phyloP scores from a whole-genome alignment of 2,797 vertebrate species.

The Cottoperca gobio region DNA sequence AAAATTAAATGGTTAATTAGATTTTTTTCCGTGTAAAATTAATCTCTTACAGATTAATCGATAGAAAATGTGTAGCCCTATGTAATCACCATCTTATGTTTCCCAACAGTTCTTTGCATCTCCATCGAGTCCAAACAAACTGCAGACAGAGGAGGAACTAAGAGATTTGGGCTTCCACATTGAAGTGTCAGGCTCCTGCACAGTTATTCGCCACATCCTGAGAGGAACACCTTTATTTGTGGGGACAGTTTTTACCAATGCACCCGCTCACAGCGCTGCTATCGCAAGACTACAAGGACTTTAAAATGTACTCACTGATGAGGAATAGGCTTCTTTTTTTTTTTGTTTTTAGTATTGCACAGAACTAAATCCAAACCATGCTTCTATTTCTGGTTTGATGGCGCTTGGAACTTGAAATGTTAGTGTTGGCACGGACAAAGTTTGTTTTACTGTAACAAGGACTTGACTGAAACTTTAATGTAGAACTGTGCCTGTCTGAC shows the following conservation, averaged over 20 bases:
- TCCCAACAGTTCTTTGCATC: constrained; percentile 91
- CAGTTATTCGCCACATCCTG: constrained; percentile 91
- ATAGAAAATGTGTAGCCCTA: background rate
- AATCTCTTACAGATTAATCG: too few species aligned
- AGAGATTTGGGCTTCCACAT: constrained; percentile 90
- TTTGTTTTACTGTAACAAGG: constrained; percentile 36
- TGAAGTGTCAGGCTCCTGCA: constrained; percentile 94
- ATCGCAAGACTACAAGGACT: constrained; percentile 90
- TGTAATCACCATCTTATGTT: background rate
- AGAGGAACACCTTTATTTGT: constrained; percentile 89
- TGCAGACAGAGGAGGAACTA: constrained; percentile 88
- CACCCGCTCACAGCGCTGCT: constrained; percentile 88
- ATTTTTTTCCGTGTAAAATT: too few species aligned
- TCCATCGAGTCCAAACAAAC: constrained; percentile 82
- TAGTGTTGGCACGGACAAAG: background rate
- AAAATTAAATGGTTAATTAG: too few species aligned
- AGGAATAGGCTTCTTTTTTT: constrained; percentile 60
- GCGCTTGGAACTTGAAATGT: constrained; percentile 5
- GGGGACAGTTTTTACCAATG: constrained; percentile 94
- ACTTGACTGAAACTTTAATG: constrained; percentile 13
- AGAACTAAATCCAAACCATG: constrained; percentile 14
- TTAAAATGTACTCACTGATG: constrained; percentile 62
- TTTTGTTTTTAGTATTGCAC: constrained; percentile 2
- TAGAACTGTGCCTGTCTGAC: constrained; percentile 4
- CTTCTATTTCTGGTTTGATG: constrained; percentile 52